These are phyloP conservation scores for Plutella xylostella DNA, from an alignment of 2,888 invertebrate genomes.

Conservation along the genomic window DNA sequence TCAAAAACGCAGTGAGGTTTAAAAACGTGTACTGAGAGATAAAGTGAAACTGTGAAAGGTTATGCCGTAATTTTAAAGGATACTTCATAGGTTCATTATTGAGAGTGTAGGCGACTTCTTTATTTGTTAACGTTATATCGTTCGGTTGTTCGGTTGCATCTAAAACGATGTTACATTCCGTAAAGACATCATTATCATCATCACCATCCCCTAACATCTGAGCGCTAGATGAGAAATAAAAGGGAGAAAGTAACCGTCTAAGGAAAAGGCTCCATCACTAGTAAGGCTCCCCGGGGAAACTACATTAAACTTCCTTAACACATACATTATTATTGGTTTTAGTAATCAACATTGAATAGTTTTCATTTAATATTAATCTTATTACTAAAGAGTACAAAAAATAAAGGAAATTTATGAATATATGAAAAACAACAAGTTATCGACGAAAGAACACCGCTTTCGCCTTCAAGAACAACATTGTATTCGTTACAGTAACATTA, in stretches of 20 bases:
- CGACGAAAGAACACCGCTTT: slow-evolving; percentile 61
- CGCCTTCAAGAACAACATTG: slow-evolving; percentile 65
- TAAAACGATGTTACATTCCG: slow-evolving; percentile 10
- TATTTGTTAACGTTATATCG: too few species aligned
- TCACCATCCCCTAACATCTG: too few species aligned
- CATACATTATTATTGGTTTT: slow-evolving; percentile 61
- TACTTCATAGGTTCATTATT: slow-evolving; percentile 17
- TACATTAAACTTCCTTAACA: slow-evolving; percentile 61
- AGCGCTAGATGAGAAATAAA: too few species aligned
- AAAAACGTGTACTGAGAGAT: slow-evolving; percentile 14
- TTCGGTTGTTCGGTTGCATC: slow-evolving; percentile 11
- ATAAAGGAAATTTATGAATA: slow-evolving; percentile 71
- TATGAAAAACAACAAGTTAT: slow-evolving; percentile 69
- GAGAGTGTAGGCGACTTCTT: too few species aligned
- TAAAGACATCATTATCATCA: too few species aligned
- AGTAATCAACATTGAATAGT: slow-evolving; percentile 70
- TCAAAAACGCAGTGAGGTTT: slow-evolving; percentile 30
- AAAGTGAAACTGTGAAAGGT: neutral
- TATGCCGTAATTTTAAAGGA: neutral
- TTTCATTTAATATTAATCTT: slow-evolving; percentile 64
- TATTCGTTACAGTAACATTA: slow-evolving; percentile 64
- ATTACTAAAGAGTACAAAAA: slow-evolving; percentile 70
- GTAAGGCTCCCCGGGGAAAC: slow-evolving; percentile 68
- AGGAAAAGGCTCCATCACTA: slow-evolving; percentile 63
- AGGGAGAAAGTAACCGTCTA: slow-evolving; percentile 35